Evolutionary conservation across 2,113 vertebrate genomes (phyloP), one percentile per base, ranked within the genome.

Genomic region (Pagrus major): DNA sequence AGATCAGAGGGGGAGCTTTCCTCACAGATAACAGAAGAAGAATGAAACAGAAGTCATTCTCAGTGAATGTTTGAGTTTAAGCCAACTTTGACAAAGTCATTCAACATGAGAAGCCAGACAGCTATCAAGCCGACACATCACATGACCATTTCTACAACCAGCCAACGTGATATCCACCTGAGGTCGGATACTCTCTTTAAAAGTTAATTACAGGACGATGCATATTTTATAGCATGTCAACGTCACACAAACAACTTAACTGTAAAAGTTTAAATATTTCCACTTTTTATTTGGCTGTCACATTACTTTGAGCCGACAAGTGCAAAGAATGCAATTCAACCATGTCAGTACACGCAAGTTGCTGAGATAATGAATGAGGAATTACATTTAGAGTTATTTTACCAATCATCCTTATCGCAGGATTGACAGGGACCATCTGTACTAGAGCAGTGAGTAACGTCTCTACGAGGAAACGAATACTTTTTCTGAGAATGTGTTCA

Each of bases 71-170:
- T 39, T 71, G 68, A 51, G 1, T 64, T 54, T 29, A 11, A 11
- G 55, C 27, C 39, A 77, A 85, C 71, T 61, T 80, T 41, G 51
- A 2, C 72, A 61, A 79, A 72, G 81, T 67, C 58, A 69, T 73
- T 85, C 31, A 82, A 64, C 71, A 64, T 33, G 51, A 21, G 35
- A 12, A 59, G 52, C 0, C 4, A 11, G 31, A 54, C 7, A 35
- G 71, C 66, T 72, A 55, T 74, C 60, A 54, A 21, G 42, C 51
- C 52, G 37, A 51, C 67, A 67, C 52, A 80, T 25, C 80, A 89
- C 78, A 83, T 88, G 88, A 93, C 65, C 33, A 46, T n/a, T 75
- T 76, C 74, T 68, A 89, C 65, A 60, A 86, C 46, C 35, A 44
- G 47, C 35, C 66, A 68, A 52, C 33, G 55, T 82, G 61, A 84